Base-by-base conservation (phyloP, 2,888 invertebrate genomes). In the Electrophaes corylata region DNA sequence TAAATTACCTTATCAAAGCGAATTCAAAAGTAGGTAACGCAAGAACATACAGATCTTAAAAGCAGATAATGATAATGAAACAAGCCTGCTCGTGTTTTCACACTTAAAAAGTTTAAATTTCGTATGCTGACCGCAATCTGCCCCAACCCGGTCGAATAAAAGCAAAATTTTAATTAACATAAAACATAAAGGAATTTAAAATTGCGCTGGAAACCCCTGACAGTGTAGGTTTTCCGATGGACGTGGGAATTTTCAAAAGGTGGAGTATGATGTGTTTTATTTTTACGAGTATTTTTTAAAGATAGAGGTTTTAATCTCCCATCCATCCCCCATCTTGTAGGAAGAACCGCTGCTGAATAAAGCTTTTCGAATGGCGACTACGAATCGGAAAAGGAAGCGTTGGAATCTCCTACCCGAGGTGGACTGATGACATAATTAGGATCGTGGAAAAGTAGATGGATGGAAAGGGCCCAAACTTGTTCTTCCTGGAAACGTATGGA, bases 81-180 rank as follows among this genome's bases (percentile, higher is more conserved):
- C 71, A 67, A 65, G 70, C 72, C 39, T 39, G 33, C 49, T 41
- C 23, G 59, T 37, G 54, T 50, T 54, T 50, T 55, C 46, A 55
- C 59, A 55, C 54, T 46, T 41, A 50, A 48, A 81, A 78, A 75
- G 75, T 75, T 66, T 69, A 79, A 72, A 78, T 77, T 75, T 74
- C 69, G 75, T 76, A 75, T 73, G 73, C 78, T 70, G 66, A 71
- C 76, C 77, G 66, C 76, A 78, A 76, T 73, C 73, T 74, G 69
- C 71, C 64, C 57, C 67, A 69, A 65, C 68, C 51, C 70, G 69
- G 73, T 82, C 72, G 67, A 76, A 80, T 78, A 72, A 76, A 79
- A 79, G 73, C 78, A 76, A 77, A 29, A 79, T 75, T 77, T 78
- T 78, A 81, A 83, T 82, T 81, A 82, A 78, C 79, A 77, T 77